phyloP scores from a whole-genome alignment of 2,113 vertebrate genomes.

The Seriola dumerili region DNA sequence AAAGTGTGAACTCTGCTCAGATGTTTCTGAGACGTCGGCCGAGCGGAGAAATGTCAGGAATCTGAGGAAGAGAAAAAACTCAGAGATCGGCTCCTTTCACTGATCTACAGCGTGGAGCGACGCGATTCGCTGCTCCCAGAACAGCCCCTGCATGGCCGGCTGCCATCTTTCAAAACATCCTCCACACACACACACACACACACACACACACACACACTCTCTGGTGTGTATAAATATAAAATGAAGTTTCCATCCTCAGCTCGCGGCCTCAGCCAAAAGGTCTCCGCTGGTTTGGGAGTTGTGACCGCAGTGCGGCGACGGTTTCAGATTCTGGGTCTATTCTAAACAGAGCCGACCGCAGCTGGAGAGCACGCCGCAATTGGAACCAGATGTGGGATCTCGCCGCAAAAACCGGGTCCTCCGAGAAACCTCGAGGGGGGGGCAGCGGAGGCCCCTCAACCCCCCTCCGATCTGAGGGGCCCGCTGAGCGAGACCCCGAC shows the following conservation, averaged over 20 bases:
- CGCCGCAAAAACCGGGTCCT: conserved; percentile 77
- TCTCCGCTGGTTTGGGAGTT: conserved; percentile 79
- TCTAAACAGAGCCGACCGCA: conserved; percentile 87
- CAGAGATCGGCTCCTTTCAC: conserved; percentile 34
- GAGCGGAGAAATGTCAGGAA: conserved; percentile 58
- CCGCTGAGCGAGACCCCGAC: neutral
- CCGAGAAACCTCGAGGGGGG: conserved; percentile 18
- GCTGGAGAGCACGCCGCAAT: conserved; percentile 83
- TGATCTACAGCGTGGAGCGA: conserved; percentile 43
- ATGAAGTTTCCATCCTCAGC: conserved; percentile 79
- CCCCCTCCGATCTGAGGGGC: neutral
- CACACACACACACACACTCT: conserved; percentile 34
- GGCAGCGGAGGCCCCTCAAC: conserved; percentile 10
- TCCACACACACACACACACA: conserved; percentile 18
- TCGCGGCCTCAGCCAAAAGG: conserved; percentile 73
- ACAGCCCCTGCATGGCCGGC: conserved; percentile 51
- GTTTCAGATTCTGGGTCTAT: conserved; percentile 85
- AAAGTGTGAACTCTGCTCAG: too few species aligned
- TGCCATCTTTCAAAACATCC: conserved; percentile 35
- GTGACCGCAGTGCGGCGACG: conserved; percentile 83
- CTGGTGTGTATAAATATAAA: conserved; percentile 69
- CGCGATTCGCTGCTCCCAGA: conserved; percentile 36
- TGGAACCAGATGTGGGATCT: conserved; percentile 87
- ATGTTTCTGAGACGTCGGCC: too few species aligned
- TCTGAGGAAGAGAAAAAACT: conserved; percentile 13